Evolutionary conservation across 53 echinoderm and acorn worm genomes (phyloP).

Genomic region (Luidia sarsii): DNA sequence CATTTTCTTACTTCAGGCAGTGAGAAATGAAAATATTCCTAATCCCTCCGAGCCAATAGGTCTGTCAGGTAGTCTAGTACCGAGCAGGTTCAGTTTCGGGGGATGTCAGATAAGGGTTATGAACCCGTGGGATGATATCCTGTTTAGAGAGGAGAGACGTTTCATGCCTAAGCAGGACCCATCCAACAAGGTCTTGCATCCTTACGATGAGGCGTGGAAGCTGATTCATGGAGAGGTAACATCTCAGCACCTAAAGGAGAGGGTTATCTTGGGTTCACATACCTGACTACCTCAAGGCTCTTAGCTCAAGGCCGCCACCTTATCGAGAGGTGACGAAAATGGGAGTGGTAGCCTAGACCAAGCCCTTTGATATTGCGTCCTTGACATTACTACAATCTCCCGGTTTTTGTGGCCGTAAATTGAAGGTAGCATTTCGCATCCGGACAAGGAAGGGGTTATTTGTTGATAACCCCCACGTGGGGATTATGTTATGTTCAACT

Average conservation of each 20-base stretch:
- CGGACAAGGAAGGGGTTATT: no score
- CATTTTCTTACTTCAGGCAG: no score
- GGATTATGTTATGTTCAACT: no score
- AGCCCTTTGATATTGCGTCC: no score
- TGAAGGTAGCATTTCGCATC: no score
- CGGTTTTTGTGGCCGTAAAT: no score
- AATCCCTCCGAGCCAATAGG: neutral
- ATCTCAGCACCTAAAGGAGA: neutral
- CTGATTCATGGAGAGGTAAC: neutral
- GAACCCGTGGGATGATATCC: neutral
- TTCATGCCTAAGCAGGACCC: no score
- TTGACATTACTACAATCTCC: no score
- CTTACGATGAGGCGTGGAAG: neutral
- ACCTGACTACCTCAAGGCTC: neutral
- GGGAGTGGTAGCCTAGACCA: neutral
- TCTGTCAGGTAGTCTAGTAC: neutral
- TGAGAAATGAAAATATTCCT: neutral
- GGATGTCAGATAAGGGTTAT: neutral
- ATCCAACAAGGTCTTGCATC: neutral
- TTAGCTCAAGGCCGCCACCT: neutral
- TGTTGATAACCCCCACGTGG: no score
- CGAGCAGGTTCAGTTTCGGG: neutral
- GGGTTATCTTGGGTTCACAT: neutral
- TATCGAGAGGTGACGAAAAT: neutral
- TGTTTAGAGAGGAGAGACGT: neutral